Base-by-base conservation (phyloP, 1,140 invertebrate genomes). In the Helicoverpa zea region DNA sequence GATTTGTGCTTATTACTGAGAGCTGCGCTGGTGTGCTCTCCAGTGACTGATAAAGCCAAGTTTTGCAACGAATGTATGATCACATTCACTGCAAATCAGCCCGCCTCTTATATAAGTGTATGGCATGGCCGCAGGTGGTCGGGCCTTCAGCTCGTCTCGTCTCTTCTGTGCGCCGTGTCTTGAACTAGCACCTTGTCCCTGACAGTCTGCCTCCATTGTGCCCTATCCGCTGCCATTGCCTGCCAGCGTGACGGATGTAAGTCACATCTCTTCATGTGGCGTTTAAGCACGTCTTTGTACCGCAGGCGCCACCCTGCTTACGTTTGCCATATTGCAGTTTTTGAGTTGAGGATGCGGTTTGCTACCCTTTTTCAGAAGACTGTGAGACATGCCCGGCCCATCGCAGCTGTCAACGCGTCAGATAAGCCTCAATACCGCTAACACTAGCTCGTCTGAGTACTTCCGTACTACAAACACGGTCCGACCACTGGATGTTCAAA, bases 391-490 rank as follows among this genome's bases (percentile, higher is more conserved):
- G 29, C 2, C 23, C 23, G 59, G 23, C 2, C 59, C 59, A 61
- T 10, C 59, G 59, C 29, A 61, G 59, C 14, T 61, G 23, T 4
- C 23, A 2, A 12, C 59, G 10, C 29, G 35, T 61, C 23, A 61
- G 59, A 14, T 61, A 61, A 23, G 23, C 12, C 12, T 61, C 59
- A 3, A 30, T 61, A 23, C 58, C 58, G 5, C 58, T 18, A 11
- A 68, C 66, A 70, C 52, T 70, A n/a, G 66, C 66, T 11, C 47
- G 43, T 70, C 47, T 51, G 18, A 70, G 13, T 23, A 70, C 49
- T 70, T 70, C 18, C 2, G 47, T 70, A 70, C 52, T 70, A 13
- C 63, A 30, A 11, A 64, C 63, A 3, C 30, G 30, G 14, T 64
- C 63, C 7, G 12, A 64, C 63, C 63, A 43, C 13, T n/a, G 29